Evolutionary conservation across 2,888 invertebrate species (phyloP).

Genomic region (Dolichopus griseipennis): DNA sequence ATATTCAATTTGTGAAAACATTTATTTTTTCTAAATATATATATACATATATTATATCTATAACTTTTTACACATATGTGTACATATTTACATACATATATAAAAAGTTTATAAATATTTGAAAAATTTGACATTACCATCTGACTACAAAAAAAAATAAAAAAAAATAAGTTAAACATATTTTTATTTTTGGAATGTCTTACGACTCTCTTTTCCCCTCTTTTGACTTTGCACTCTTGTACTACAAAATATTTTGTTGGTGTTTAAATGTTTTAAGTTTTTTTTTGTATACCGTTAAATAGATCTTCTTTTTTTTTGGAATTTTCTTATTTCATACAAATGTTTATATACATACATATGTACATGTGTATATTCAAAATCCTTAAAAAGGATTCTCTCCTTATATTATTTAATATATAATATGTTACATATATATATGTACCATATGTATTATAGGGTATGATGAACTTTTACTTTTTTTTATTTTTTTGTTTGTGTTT

Average conservation of each 20-base stretch:
- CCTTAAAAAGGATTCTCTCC: neutral
- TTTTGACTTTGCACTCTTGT: no score
- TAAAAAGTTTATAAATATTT: neutral
- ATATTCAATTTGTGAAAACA: neutral
- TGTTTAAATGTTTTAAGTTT: no score
- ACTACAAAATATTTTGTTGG: no score
- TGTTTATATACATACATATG: neutral
- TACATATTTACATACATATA: neutral
- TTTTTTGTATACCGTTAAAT: no score
- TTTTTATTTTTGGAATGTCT: neutral
- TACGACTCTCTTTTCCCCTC: no score
- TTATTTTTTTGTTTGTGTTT: no score
- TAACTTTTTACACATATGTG: no score
- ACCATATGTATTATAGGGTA: neutral
- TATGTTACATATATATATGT: neutral
- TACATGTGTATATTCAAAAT: neutral
- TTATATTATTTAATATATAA: neutral
- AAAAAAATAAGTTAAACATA: neutral
- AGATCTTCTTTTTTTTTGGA: no score
- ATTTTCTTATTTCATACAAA: no score
- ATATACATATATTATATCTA: no score
- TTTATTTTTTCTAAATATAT: no score
- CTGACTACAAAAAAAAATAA: neutral
- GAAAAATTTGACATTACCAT: conserved; percentile 1
- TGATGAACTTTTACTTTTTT: neutral